Percentiles rank a stretch among this genome's conserved stretches.
phyloP scores from a whole-genome alignment of 2,797 vertebrate species.

The Limosa lapponica region DNA sequence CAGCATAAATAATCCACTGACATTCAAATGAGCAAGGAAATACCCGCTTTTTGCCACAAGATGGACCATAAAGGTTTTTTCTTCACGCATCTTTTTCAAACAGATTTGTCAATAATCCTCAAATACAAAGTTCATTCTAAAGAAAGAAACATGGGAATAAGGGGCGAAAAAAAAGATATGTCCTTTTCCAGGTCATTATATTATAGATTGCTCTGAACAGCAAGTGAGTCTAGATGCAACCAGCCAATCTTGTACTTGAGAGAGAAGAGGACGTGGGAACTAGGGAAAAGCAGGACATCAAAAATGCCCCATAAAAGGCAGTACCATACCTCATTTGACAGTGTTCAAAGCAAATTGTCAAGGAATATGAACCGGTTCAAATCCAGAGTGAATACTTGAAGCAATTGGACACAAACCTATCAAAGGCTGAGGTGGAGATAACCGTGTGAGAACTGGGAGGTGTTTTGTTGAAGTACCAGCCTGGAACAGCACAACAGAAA shows the following conservation, averaged over 20 bases:
- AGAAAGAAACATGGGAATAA: neutral
- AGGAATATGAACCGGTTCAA: neutral
- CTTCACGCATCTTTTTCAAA: neutral
- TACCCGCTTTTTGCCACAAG: conserved; percentile 33
- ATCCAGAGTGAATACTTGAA: conserved; percentile 1
- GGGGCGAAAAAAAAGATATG: too few species aligned
- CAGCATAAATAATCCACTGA: conserved; percentile 54
- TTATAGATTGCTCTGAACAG: neutral
- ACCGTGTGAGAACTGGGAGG: neutral
- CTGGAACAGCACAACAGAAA: conserved; percentile 6
- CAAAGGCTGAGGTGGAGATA: neutral
- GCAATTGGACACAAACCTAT: neutral
- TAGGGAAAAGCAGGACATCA: neutral
- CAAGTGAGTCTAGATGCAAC: neutral
- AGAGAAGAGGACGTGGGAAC: neutral
- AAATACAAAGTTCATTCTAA: neutral
- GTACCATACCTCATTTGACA: neutral
- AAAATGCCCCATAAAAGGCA: neutral
- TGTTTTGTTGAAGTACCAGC: neutral
- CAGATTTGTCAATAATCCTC: conserved; percentile 50
- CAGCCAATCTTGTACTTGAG: neutral
- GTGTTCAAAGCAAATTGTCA: neutral
- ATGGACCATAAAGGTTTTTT: conserved; percentile 54
- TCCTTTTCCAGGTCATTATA: neutral
- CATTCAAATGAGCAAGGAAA: conserved; percentile 67